phyloP scores from a whole-genome alignment of 2,797 vertebrate species.

The Eremophila alpestris region DNA sequence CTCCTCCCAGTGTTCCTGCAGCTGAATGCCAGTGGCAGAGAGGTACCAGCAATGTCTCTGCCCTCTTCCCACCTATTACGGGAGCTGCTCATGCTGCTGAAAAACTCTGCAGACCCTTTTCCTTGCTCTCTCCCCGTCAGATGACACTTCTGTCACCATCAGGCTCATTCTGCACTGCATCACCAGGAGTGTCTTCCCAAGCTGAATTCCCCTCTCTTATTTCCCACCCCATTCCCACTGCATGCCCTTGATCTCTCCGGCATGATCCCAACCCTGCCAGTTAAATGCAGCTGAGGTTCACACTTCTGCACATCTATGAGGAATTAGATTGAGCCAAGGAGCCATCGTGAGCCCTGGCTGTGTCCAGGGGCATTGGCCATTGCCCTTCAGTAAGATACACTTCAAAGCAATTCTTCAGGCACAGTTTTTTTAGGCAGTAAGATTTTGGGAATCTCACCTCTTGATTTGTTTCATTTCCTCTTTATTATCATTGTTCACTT shows the following conservation, averaged over 20 bases:
- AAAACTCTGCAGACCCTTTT: neutral
- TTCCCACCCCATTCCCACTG: neutral
- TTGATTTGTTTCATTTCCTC: constrained; percentile 41
- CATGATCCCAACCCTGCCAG: neutral
- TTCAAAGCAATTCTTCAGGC: neutral
- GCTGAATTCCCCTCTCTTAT: neutral
- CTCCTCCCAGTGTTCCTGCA: neutral
- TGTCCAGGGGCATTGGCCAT: neutral
- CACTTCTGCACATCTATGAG: neutral
- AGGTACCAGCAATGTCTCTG: neutral
- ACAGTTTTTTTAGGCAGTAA: neutral
- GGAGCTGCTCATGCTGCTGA: neutral
- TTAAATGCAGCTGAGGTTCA: neutral
- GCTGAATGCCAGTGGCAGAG: neutral
- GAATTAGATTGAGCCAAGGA: neutral
- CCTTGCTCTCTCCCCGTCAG: neutral
- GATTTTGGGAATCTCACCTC: neutral
- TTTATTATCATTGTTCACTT: constrained; percentile 18
- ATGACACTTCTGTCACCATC: neutral
- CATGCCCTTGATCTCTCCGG: neutral
- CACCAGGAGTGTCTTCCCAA: neutral
- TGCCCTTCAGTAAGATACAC: neutral
- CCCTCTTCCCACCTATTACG: neutral
- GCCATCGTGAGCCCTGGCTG: neutral
- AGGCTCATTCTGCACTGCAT: neutral